Percentiles rank a stretch among this genome's conserved stretches.
phyloP scores from a whole-genome alignment of 2,888 invertebrate species.

The Leptinotarsa tumamoca region DNA sequence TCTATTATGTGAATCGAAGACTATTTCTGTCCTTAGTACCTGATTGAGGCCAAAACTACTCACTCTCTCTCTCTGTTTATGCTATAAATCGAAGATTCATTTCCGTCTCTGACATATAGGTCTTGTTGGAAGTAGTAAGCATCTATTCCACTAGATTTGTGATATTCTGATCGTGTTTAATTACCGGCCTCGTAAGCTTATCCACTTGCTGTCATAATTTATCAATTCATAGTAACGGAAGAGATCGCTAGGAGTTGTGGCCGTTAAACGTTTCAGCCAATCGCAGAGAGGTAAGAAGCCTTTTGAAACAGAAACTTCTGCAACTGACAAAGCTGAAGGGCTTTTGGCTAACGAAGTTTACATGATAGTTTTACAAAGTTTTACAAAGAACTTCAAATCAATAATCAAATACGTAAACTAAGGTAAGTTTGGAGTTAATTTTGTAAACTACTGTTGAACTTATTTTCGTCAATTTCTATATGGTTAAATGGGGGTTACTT shows the following conservation, averaged over 20 bases:
- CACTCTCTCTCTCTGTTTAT: too few species aligned
- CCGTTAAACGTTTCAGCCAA: slow-evolving; percentile 51
- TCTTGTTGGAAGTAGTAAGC: too few species aligned
- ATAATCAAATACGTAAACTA: slow-evolving; percentile 1
- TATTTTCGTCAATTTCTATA: not conserved
- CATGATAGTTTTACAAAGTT: slow-evolving; percentile 48
- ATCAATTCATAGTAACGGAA: slow-evolving; percentile 10
- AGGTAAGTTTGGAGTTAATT: slow-evolving; percentile 27
- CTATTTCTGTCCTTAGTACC: too few species aligned
- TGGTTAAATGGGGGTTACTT: not conserved
- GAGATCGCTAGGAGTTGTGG: slow-evolving; percentile 32
- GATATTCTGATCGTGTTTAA: not conserved
- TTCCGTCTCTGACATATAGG: too few species aligned
- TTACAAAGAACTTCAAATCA: slow-evolving; percentile 3
- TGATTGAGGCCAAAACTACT: too few species aligned
- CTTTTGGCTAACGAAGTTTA: slow-evolving; percentile 59
- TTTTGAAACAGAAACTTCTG: slow-evolving; percentile 55
- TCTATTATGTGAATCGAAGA: too few species aligned
- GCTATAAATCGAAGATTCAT: too few species aligned
- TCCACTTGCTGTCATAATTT: too few species aligned
- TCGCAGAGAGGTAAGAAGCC: slow-evolving; percentile 50
- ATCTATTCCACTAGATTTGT: too few species aligned
- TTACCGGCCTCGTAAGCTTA: not conserved
- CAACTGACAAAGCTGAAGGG: slow-evolving; percentile 58
- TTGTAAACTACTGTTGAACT: not conserved